Conservation (phyloP, 2,113 vertebrate genomes). For the Calypte anna region DNA sequence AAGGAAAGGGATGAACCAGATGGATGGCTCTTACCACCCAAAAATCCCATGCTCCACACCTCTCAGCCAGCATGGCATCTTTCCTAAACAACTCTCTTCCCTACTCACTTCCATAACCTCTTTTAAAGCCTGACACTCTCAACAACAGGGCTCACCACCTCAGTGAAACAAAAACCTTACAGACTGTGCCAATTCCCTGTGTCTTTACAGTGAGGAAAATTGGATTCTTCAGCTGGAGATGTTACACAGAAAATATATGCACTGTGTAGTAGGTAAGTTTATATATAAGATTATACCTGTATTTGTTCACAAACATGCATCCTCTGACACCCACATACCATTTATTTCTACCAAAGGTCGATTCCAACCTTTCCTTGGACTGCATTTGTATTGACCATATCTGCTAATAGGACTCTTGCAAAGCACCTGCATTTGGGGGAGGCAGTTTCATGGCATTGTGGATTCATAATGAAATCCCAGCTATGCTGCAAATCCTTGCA, state of each 20-base stretch:
- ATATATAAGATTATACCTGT: too few species aligned
- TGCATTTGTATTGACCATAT: neutral
- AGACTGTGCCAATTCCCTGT: neutral
- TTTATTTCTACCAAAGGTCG: neutral
- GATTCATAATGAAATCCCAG: neutral
- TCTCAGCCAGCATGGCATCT: neutral
- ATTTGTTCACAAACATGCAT: neutral
- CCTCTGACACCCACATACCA: neutral
- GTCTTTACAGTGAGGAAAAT: neutral
- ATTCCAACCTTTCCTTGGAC: neutral
- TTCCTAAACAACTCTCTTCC: neutral
- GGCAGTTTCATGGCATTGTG: rapidly evolving
- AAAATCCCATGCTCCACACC: neutral
- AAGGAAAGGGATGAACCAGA: neutral
- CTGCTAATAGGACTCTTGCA: neutral
- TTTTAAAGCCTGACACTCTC: neutral
- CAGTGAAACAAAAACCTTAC: neutral
- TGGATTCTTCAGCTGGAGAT: neutral
- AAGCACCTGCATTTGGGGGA: neutral
- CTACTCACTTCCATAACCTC: neutral
- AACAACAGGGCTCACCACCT: neutral
- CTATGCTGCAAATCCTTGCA: neutral
- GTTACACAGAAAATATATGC: neutral
- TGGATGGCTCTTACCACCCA: neutral
- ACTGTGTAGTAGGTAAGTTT: neutral